These are phyloP conservation scores for chimpanzee (Pan troglodytes) DNA, from an alignment of 2,113 vertebrate species.

Conservation along the genomic window NHGRI_mPanTro3-v2.1_pri NC_072403.2:146114501-146115000, in stretches of 20 bases:
- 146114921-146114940: constrained; percentile 58
- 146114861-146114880: constrained; percentile 53
- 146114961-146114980: constrained; percentile 61
- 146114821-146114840: constrained; percentile 46
- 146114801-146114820: neutral
- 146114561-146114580: too few relatives aligned
- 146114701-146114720: neutral
- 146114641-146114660: neutral
- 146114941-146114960: constrained; percentile 55
- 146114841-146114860: constrained; percentile 38
- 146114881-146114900: constrained; percentile 45
- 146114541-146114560: too few relatives aligned
- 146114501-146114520: too few relatives aligned
- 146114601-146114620: too few relatives aligned
- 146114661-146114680: neutral
- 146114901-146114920: constrained; percentile 52
- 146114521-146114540: too few relatives aligned
- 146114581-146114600: too few relatives aligned
- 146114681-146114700: neutral
- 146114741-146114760: neutral
- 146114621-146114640: neutral
- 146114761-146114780: constrained; percentile 22
- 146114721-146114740: neutral
- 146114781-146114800: neutral
- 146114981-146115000: constrained; percentile 59